Conservation (phyloP, 1,140 invertebrate genomes). For the Rhyzopertha dominica region DNA sequence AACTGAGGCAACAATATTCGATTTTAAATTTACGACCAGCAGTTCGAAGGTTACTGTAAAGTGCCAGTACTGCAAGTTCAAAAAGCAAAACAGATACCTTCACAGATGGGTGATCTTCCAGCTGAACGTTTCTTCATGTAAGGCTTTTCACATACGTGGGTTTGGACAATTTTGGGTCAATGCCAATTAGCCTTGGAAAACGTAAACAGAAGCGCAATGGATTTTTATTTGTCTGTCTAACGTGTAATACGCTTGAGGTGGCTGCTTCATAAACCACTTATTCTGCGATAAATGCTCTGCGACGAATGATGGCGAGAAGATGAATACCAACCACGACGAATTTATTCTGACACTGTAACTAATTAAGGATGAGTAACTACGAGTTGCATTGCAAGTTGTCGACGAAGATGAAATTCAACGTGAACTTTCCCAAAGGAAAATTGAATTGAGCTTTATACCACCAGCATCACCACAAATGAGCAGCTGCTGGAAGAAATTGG, state of each 20-base stretch:
- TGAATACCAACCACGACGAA: not conserved
- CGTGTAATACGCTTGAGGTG: not conserved
- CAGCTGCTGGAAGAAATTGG: too few relatives aligned
- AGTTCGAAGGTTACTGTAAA: not conserved
- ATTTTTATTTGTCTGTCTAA: slow-evolving; percentile 14
- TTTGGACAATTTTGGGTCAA: slow-evolving; percentile 37
- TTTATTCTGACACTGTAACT: not conserved
- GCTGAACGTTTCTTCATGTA: not conserved
- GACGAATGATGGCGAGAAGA: not conserved
- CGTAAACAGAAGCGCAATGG: slow-evolving; percentile 38
- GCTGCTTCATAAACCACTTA: not conserved
- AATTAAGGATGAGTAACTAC: too few relatives aligned
- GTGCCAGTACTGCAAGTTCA: slow-evolving; percentile 3
- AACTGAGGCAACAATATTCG: slow-evolving; percentile 1
- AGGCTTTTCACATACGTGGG: not conserved
- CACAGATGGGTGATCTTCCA: not conserved
- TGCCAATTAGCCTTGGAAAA: slow-evolving; percentile 29
- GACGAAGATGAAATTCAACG: too few relatives aligned
- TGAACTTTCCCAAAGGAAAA: too few relatives aligned
- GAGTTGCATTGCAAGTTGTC: too few relatives aligned
- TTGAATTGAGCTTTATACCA: too few relatives aligned
- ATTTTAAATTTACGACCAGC: slow-evolving; percentile 3
- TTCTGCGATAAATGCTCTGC: too few relatives aligned
- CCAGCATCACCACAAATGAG: too few relatives aligned
- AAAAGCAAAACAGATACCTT: not conserved